Percentiles rank a stretch among this genome's conserved stretches.
Evolutionary conservation across 1,140 invertebrate genomes (phyloP).

Genomic region (Drosophila malerkotliana): DNA sequence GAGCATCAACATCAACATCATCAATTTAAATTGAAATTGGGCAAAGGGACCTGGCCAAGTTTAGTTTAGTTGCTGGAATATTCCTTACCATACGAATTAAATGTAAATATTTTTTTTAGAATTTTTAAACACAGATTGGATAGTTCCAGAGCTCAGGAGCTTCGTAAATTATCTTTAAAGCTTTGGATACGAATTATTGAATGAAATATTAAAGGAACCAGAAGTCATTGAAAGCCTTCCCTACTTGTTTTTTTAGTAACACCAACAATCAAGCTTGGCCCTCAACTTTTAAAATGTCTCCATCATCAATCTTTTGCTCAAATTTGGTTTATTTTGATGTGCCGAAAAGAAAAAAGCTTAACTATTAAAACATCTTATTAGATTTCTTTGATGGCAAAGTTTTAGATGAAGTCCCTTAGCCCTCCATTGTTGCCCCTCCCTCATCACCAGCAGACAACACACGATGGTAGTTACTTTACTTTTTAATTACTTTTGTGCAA

Average conservation of each 20-base stretch:
- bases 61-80: slow-evolving; percentile 32
- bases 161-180: neutral
- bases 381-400: slow-evolving; percentile 75
- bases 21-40: slow-evolving; percentile 54
- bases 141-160: neutral
- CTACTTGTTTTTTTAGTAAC: neutral
- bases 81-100: slow-evolving; percentile 27
- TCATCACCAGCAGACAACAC: slow-evolving; percentile 47
- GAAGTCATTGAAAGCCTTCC: neutral
- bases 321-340: slow-evolving; percentile 64
- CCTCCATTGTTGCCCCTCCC: neutral
- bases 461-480: slow-evolving; percentile 81
- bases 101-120: slow-evolving; percentile 29
- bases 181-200: no score
- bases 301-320: slow-evolving; percentile 54
- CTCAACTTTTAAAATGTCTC: slow-evolving; percentile 10
- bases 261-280: neutral
- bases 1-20: slow-evolving; percentile 51
- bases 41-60: slow-evolving; percentile 23
- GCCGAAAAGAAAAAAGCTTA: slow-evolving; percentile 32
- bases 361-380: slow-evolving; percentile 83
- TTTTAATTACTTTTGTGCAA: slow-evolving; percentile 82
- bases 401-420: slow-evolving; percentile 44
- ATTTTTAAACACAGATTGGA: slow-evolving; percentile 7
- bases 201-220: no score